Evolutionary conservation across 2,797 vertebrate species (phyloP).

Genomic region (Danio jaintianensis): DNA sequence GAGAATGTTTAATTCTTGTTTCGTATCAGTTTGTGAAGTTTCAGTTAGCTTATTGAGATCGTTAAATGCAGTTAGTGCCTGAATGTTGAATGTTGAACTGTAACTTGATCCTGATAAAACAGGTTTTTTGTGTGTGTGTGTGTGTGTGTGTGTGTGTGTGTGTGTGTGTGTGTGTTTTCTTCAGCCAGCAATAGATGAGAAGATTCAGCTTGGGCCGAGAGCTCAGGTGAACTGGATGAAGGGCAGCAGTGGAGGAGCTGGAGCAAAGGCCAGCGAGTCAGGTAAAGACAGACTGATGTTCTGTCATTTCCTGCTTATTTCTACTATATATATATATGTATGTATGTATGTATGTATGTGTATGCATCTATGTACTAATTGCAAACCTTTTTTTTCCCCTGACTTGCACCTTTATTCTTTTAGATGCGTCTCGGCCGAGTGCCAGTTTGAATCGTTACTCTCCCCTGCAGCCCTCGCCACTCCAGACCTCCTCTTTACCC

Average conservation of each 20-base stretch:
- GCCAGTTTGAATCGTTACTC: constrained; percentile 95
- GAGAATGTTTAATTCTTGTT: no score
- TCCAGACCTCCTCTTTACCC: constrained; percentile 76
- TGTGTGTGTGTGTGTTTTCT: constrained; percentile 11
- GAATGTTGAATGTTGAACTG: not conserved
- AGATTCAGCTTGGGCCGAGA: constrained; percentile 96
- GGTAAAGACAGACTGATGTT: constrained; percentile 76
- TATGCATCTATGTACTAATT: no score
- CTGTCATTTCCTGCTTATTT: not conserved
- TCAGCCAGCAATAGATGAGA: constrained; percentile 96
- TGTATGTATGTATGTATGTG: no score
- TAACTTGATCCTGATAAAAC: not conserved
- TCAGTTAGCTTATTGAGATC: no score
- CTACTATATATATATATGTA: no score
- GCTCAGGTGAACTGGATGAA: constrained; percentile 96
- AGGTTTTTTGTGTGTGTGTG: not conserved
- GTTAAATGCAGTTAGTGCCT: no score
- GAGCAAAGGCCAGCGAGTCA: constrained; percentile 91
- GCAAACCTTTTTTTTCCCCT: not conserved
- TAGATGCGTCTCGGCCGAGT: constrained; percentile 89
- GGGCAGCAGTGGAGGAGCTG: constrained; percentile 93
- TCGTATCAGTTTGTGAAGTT: no score
- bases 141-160: constrained; percentile 14
- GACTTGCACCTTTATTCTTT: not conserved
- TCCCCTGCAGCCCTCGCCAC: constrained; percentile 84